Evolutionary conservation across 2,797 vertebrate genomes (phyloP).

Genomic region (Dicrostonyx torquatus): DNA sequence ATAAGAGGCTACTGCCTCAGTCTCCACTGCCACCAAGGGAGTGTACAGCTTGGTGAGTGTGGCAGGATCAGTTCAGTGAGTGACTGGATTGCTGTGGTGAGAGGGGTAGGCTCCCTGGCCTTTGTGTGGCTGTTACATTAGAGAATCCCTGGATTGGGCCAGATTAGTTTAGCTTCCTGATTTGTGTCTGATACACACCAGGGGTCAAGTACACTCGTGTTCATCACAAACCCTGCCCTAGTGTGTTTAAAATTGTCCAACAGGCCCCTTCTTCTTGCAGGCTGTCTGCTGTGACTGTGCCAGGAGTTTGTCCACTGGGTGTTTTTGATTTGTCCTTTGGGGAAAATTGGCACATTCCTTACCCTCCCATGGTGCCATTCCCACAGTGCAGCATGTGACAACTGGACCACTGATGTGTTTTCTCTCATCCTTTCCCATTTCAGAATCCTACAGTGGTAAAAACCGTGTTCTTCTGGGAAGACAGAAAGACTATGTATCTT

Average conservation of each 20-base stretch:
- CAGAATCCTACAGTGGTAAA: conserved; percentile 87
- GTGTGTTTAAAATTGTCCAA: background rate
- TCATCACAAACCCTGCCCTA: background rate
- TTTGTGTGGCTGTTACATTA: background rate
- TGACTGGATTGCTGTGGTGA: background rate
- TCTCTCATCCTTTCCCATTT: background rate
- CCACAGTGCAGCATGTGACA: background rate
- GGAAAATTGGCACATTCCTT: background rate
- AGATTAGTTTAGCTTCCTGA: background rate
- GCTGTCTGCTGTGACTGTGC: background rate
- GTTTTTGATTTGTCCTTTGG: background rate
- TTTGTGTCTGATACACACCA: background rate
- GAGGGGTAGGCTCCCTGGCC: background rate
- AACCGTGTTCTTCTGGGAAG: conserved; percentile 83
- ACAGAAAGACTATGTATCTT: conserved; percentile 83
- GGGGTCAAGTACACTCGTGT: no score
- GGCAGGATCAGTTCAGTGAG: background rate
- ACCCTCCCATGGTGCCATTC: background rate
- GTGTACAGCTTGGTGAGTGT: background rate
- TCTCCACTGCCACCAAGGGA: background rate
- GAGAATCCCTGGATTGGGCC: background rate
- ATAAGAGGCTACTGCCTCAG: background rate
- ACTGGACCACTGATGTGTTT: background rate
- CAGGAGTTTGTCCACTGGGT: background rate
- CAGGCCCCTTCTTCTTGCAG: background rate